Percentiles rank a stretch among this genome's conserved stretches.
Evolutionary conservation across 1,140 invertebrate genomes (phyloP).

Genomic region (Tetranychus urticae): DNA sequence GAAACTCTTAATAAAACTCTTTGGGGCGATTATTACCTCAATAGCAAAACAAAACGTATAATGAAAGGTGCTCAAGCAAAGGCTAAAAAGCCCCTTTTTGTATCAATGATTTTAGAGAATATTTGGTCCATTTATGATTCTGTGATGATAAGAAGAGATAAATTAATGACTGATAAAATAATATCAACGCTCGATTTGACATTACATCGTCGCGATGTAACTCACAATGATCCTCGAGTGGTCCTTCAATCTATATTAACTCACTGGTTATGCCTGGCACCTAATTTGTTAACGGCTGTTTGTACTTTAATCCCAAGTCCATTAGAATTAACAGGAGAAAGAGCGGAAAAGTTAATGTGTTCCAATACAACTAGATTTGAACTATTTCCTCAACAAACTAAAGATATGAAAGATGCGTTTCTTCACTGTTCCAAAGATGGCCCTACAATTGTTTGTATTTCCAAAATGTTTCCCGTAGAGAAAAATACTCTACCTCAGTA

Average conservation of each 20-base stretch:
- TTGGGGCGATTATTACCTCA: constrained; percentile 89
- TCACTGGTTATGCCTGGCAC: constrained; percentile 70
- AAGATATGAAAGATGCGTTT: constrained; percentile 34
- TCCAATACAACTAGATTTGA: constrained; percentile 37
- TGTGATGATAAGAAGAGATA: constrained; percentile 35
- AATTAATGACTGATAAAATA: constrained; percentile 51
- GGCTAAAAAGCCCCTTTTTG: constrained; percentile 84
- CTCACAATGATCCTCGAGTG: constrained; percentile 45
- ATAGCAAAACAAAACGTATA: constrained; percentile 60
- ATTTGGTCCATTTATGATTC: constrained; percentile 77
- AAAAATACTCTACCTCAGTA: constrained; percentile 38
- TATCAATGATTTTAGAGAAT: constrained; percentile 81
- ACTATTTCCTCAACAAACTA: constrained; percentile 39
- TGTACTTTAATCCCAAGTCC: constrained; percentile 56
- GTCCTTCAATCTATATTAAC: constrained; percentile 54
- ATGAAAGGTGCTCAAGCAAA: constrained; percentile 71
- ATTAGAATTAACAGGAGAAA: constrained; percentile 43
- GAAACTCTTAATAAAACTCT: constrained; percentile 45
- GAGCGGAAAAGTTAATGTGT: constrained; percentile 49
- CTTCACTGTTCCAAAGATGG: constrained; percentile 1
- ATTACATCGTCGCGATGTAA: constrained; percentile 47
- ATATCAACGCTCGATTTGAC: constrained; percentile 49
- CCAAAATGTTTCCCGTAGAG: constrained; percentile 64
- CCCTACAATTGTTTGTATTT: constrained; percentile 56
- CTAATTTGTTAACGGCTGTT: constrained; percentile 46